phyloP scores from a whole-genome alignment of 2,888 invertebrate genomes.

The Leptura quadrifasciata region DNA sequence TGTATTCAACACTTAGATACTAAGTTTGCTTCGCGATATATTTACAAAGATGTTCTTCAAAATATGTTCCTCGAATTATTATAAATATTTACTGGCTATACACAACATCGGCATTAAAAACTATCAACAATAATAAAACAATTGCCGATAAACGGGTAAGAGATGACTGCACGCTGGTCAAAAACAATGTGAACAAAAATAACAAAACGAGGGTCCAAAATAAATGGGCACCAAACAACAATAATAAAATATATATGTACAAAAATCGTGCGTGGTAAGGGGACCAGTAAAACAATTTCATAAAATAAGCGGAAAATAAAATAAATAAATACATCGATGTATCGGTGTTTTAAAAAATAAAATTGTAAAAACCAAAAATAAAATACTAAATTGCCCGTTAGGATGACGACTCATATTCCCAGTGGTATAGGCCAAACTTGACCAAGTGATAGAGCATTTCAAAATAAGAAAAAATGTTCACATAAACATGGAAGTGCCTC shows the following conservation, averaged over 20 bases:
- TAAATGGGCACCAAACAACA: slow-evolving; percentile 58
- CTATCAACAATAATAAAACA: slow-evolving; percentile 49
- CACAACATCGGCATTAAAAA: slow-evolving; percentile 43
- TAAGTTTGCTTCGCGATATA: slow-evolving; percentile 64
- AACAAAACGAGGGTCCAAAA: slow-evolving; percentile 60
- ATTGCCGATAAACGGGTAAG: slow-evolving; percentile 45
- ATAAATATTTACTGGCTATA: slow-evolving; percentile 53
- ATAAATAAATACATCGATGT: background rate
- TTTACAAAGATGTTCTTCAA: slow-evolving; percentile 72
- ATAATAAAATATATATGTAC: slow-evolving; percentile 58
- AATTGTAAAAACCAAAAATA: slow-evolving; percentile 12
- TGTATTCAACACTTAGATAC: slow-evolving; percentile 65
- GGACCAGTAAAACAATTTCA: slow-evolving; percentile 72
- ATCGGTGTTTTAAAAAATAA: slow-evolving; percentile 13
- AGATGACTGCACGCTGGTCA: slow-evolving; percentile 60
- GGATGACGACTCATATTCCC: too few relatives aligned
- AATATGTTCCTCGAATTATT: slow-evolving; percentile 32
- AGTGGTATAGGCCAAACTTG: too few relatives aligned
- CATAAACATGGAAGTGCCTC: too few relatives aligned
- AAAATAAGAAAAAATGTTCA: too few relatives aligned
- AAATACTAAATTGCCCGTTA: too few relatives aligned
- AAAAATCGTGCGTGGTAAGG: slow-evolving; percentile 53
- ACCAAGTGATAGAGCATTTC: too few relatives aligned
- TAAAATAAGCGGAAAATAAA: slow-evolving; percentile 33
- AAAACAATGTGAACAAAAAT: slow-evolving; percentile 53